Evolutionary conservation across 2,888 invertebrate species (phyloP), one percentile per base, ranked within the genome.

Genomic region (Athetis lepigone): DNA sequence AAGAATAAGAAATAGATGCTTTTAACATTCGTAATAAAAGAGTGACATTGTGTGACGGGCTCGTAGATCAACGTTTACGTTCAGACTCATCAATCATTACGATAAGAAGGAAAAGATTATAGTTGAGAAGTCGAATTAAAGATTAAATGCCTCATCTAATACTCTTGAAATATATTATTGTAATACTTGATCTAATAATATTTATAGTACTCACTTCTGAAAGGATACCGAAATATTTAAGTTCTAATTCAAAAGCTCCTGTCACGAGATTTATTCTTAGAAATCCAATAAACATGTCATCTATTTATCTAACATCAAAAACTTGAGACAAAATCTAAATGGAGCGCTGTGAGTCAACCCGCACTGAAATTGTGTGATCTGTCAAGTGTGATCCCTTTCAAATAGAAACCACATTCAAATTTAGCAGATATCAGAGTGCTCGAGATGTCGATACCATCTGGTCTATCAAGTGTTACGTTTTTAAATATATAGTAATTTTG

Each of bases 301-400:
- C 21, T 46, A 43, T 40, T 50, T 52, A 40, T 59, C 46, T 43
- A 18, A 49, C 47, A 52, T 64, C 52, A 45, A 62, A 58, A 59
- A 51, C 43, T 56, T 45, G 8, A 46, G 45, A 60, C 45, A 43
- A 68, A 64, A 54, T 54, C 27, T 29, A 51, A 64, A 49, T 67
- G 42, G 42, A 54, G 16, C 59, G 36, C n/a, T 47, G 66, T 65
- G 65, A 72, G 46, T 52, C 43, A 62, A 52, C 42, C 69, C 37
- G 42, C n/a, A 49, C 46, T 67, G 61, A 52, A 66, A 63, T 55
- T 62, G 47, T 67, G 66, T 64, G 57, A 63, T 71, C 60, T 66
- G 52, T 61, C 51, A 60, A 75, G 59, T 57, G 60, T 61, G 52
- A 75, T 47, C 55, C 57, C 68, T 71, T 71, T 66, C 52, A 64